A percentile compares a stretch with the other conserved stretches of the same genome.
Evolutionary conservation across 2,113 vertebrate genomes (phyloP).

Genomic region (Chloropsis cyanopogon): DNA sequence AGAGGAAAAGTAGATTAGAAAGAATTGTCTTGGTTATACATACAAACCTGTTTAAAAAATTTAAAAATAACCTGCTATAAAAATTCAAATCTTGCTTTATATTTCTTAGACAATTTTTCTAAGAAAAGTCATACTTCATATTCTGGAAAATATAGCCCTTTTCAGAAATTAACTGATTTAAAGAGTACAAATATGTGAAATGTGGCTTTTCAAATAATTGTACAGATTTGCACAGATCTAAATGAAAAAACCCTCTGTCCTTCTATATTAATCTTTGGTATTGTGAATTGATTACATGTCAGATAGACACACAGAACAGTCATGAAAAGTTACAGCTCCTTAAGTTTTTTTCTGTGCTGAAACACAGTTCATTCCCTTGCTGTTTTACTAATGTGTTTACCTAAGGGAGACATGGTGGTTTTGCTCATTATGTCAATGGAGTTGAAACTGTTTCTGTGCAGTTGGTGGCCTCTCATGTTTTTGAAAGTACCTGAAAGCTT

Average conservation of each 20-base stretch:
- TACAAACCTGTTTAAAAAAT: not conserved
- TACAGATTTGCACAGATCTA: not conserved
- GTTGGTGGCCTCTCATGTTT: not conserved
- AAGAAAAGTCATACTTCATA: not conserved
- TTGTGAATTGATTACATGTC: not conserved
- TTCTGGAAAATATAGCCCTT: not conserved
- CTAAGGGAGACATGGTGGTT: not conserved
- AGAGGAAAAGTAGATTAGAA: not conserved
- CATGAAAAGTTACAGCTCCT: not conserved
- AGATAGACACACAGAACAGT: not conserved
- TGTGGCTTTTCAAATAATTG: not conserved
- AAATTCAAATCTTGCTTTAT: not conserved
- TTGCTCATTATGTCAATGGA: not conserved
- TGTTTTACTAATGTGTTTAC: constrained; percentile 7
- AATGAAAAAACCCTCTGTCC: not conserved
- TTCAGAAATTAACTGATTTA: not conserved
- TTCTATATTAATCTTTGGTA: not conserved
- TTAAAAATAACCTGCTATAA: not conserved
- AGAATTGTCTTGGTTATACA: not conserved
- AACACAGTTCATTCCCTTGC: not conserved
- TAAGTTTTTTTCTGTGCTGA: not conserved
- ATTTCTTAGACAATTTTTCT: not conserved
- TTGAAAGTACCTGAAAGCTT: constrained; percentile 26
- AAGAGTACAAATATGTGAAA: not conserved
- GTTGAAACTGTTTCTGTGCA: not conserved